Percentiles rank a stretch among this genome's conserved stretches.
phyloP scores from a whole-genome alignment of 2,797 vertebrate genomes.

The Lates japonicus region DNA sequence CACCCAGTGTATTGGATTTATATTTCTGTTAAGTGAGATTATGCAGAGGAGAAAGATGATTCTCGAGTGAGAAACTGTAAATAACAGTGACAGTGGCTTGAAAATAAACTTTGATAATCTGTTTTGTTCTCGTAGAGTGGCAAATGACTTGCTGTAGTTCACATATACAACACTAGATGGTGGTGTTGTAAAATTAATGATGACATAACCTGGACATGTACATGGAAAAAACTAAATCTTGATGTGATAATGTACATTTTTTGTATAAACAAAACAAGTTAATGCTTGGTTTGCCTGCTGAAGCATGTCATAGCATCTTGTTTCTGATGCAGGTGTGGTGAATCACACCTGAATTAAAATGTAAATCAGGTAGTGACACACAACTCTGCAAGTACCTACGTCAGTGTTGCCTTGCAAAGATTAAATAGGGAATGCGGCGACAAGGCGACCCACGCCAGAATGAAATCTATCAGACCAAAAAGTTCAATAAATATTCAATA shows the following conservation, averaged over 20 bases:
- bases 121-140: background rate
- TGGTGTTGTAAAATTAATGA: slow-evolving; percentile 24
- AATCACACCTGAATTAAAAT: slow-evolving; percentile 27
- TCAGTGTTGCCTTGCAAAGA: background rate
- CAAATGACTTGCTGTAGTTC: slow-evolving; percentile 20
- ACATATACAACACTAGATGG: slow-evolving; percentile 47
- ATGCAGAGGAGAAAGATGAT: background rate
- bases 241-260: background rate
- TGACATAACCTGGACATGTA: background rate
- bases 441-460: background rate
- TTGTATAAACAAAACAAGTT: background rate
- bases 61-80: background rate
- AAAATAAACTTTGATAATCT: background rate
- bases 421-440: background rate
- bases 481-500: slow-evolving; percentile 17
- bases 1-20: background rate
- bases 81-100: background rate
- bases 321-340: background rate
- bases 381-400: background rate
- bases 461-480: background rate
- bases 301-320: background rate
- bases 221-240: background rate
- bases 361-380: background rate
- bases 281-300: slow-evolving; percentile 4
- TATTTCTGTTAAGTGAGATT: background rate